Conservation (phyloP, 2,113 vertebrate species). For the Felis chaus region DNA sequence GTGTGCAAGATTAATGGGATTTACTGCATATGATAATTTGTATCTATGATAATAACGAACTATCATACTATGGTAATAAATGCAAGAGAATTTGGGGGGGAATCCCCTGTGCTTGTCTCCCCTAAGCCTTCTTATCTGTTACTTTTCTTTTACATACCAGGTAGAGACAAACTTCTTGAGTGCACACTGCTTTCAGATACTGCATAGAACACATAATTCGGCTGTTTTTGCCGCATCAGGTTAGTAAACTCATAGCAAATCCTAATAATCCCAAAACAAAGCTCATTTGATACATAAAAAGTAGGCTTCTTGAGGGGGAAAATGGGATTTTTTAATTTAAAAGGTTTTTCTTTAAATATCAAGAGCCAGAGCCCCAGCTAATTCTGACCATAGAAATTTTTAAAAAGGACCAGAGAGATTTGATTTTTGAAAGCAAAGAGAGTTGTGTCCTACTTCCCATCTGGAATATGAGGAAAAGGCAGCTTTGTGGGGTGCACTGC, state of each 20-base stretch:
- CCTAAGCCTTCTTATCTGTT: background rate
- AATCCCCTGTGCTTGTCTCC: background rate
- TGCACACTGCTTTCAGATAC: background rate
- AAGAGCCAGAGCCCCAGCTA: background rate
- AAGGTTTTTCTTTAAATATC: conserved; percentile 24
- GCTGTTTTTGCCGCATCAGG: background rate
- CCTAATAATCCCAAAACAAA: conserved; percentile 22
- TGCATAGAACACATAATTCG: background rate
- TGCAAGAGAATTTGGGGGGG: background rate
- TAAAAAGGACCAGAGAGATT: background rate
- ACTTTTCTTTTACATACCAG: background rate
- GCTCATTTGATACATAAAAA: background rate
- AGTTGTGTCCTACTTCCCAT: background rate
- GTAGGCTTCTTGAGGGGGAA: background rate
- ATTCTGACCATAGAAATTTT: background rate
- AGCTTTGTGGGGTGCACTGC: background rate
- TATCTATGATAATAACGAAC: background rate
- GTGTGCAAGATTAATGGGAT: background rate
- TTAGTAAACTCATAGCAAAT: background rate
- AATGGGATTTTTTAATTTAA: background rate
- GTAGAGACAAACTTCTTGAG: background rate
- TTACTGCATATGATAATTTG: background rate
- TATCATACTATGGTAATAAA: background rate
- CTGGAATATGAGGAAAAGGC: background rate
- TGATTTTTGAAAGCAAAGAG: conserved; percentile 26